These are phyloP conservation scores for Lophotriccus pileatus DNA, from an alignment of 2,797 vertebrate species.

Conservation along the genomic window DNA sequence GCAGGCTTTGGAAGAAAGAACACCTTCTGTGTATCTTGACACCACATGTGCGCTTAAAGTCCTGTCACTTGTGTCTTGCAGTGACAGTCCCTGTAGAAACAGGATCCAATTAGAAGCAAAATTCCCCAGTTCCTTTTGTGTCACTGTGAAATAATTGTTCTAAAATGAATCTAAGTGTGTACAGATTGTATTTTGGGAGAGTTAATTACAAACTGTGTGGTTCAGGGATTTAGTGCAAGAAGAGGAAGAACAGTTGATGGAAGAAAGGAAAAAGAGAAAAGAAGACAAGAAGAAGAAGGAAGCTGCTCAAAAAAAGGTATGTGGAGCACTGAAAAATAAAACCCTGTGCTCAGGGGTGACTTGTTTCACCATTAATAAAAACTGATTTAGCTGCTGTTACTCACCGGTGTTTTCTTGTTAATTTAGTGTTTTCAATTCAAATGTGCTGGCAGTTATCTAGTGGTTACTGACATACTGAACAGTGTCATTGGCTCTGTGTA, in stretches of 20 bases:
- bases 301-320: constrained; percentile 90
- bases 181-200: constrained; percentile 72
- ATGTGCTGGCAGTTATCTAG: not conserved
- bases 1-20: not conserved
- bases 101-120: constrained; percentile 54
- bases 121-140: constrained; percentile 36
- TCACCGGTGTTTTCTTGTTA: not conserved
- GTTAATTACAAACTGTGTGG: constrained; percentile 78
- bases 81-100: constrained; percentile 14
- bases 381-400: not conserved
- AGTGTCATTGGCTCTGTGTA: not conserved
- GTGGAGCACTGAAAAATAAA: not conserved
- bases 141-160: constrained; percentile 55
- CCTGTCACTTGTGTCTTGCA: constrained; percentile 8
- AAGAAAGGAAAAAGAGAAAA: constrained; percentile 92
- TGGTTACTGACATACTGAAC: not conserved
- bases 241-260: constrained; percentile 93
- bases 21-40: not conserved
- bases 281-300: constrained; percentile 87
- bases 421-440: not conserved
- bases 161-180: constrained; percentile 71
- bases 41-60: not conserved
- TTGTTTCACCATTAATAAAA: not conserved
- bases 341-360: not conserved
- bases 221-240: constrained; percentile 88